Evolutionary conservation across 2,888 invertebrate genomes (phyloP).

Genomic region (Tridacna gigas): DNA sequence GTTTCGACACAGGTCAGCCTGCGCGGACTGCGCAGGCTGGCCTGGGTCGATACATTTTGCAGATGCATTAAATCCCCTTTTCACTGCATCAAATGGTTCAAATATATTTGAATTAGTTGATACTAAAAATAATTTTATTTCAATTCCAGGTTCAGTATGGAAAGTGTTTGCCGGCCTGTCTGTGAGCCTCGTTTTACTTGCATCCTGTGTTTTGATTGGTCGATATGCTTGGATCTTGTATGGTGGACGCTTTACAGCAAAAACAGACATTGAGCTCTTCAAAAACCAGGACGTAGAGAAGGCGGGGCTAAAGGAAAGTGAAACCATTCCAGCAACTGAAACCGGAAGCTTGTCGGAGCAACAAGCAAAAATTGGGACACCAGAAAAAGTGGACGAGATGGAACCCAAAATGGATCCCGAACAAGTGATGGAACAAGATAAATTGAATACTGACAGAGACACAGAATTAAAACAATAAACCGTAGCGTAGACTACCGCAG

Average conservation of each 20-base stretch:
- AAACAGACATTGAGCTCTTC: not conserved
- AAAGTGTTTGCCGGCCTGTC: conserved; percentile 15
- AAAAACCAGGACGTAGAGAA: not conserved
- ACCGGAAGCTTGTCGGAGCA: not conserved
- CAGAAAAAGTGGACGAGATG: not conserved
- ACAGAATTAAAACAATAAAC: conserved; percentile 32
- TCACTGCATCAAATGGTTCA: not conserved
- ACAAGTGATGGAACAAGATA: not conserved
- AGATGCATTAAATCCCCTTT: not conserved
- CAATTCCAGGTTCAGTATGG: not conserved
- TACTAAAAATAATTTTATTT: not conserved
- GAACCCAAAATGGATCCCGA: not conserved
- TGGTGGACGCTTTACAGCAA: not conserved
- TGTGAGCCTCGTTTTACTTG: not conserved
- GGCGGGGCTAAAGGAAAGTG: too few species aligned
- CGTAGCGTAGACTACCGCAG: too few species aligned
- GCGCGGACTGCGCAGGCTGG: not conserved
- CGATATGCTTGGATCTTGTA: conserved; percentile 16
- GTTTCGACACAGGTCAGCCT: not conserved
- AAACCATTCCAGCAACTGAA: too few species aligned
- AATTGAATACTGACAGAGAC: not conserved
- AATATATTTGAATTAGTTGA: not conserved
- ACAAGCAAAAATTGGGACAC: not conserved
- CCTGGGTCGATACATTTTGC: not conserved
- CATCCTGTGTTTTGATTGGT: not conserved